Conservation (phyloP, 1,140 invertebrate genomes). For the Drosophila parabipectinata region DNA sequence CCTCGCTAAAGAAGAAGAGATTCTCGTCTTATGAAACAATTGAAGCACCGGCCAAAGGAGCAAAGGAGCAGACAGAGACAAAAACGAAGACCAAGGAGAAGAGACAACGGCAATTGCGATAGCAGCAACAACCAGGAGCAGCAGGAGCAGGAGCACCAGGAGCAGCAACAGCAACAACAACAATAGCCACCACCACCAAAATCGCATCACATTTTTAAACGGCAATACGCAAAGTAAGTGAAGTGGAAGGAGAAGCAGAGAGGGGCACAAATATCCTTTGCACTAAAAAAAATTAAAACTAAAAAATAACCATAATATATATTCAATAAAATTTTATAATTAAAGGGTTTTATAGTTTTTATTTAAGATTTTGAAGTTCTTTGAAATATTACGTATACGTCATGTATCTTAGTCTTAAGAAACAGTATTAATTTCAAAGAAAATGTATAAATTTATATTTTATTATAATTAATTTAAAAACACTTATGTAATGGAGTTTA, state of each 20-base stretch:
- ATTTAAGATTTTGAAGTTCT: not conserved
- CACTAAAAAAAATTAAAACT: not conserved
- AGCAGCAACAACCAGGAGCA: conserved; percentile 18
- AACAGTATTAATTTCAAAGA: not conserved
- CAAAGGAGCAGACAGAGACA: conserved; percentile 46
- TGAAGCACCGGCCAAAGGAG: conserved; percentile 65
- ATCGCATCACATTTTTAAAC: conserved; percentile 72
- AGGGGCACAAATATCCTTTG: not conserved
- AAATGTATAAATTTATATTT: too few relatives aligned
- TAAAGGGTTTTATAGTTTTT: not conserved
- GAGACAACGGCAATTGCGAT: conserved; percentile 23
- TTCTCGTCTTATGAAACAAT: conserved; percentile 76
- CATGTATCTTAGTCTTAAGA: not conserved
- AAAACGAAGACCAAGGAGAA: conserved; percentile 21
- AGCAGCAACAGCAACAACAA: conserved; percentile 28
- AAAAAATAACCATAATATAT: not conserved
- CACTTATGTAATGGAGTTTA: too few relatives aligned
- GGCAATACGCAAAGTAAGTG: conserved; percentile 80
- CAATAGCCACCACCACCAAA: conserved; percentile 53
- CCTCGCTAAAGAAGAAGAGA: conserved; percentile 11
- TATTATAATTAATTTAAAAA: too few relatives aligned
- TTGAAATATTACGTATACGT: not conserved
- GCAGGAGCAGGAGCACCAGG: conserved; percentile 26
- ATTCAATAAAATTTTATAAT: too few relatives aligned
- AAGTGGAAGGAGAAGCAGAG: conserved; percentile 30